Conservation (phyloP, 2,888 invertebrate genomes). For the Limnephilus marmoratus region DNA sequence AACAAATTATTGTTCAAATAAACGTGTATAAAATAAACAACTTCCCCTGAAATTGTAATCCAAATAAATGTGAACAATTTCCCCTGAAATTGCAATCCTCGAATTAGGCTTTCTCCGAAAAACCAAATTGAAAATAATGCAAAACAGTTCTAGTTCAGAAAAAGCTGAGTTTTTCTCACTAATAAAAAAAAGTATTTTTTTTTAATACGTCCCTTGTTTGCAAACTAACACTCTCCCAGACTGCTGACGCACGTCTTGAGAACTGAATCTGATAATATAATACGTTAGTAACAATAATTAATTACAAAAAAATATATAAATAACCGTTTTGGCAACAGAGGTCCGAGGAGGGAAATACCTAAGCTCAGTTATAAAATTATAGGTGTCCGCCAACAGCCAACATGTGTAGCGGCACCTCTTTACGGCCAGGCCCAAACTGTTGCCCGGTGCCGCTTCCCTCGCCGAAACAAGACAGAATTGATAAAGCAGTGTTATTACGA, state of each 20-base stretch:
- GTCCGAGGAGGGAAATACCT: constrained; percentile 43
- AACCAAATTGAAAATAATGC: no score
- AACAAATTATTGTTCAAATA: neutral
- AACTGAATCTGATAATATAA: neutral
- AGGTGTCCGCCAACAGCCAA: constrained; percentile 64
- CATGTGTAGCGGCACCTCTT: constrained; percentile 66
- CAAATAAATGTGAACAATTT: no score
- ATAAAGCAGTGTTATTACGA: constrained; percentile 66
- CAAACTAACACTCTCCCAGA: neutral
- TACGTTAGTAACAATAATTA: neutral
- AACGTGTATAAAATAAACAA: no score
- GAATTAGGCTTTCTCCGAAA: no score
- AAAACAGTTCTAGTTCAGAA: no score
- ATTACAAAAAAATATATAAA: neutral
- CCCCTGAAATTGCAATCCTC: no score
- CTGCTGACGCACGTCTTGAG: neutral
- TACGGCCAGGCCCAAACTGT: constrained; percentile 10
- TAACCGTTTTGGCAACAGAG: neutral
- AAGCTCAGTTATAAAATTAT: constrained; percentile 65
- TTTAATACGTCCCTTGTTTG: no score
- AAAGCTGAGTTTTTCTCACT: no score
- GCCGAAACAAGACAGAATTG: constrained; percentile 56
- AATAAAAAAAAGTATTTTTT: no score
- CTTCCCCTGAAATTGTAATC: no score
- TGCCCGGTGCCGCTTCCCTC: constrained; percentile 31